Base-by-base conservation (phyloP, 1,140 invertebrate genomes). In the Dinothrombium tinctorium region DNA sequence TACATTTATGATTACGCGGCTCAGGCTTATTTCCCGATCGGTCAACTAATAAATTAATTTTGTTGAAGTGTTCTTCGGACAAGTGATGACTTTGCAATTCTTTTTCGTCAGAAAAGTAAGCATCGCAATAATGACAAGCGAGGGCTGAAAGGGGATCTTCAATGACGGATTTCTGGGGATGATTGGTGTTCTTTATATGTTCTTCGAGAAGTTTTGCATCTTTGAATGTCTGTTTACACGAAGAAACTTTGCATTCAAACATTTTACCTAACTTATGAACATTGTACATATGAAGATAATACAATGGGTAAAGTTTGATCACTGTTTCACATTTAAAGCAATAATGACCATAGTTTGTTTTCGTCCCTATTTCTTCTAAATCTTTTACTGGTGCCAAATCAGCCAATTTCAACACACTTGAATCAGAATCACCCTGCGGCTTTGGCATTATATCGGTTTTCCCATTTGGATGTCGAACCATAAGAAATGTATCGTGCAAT, bases 251-350 rank as follows among this genome's bases (percentile, higher is more conserved):
- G 33, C 52, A 53, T 35, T 51, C 47, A 40, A 51, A 53, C 11
- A 46, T 24, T 41, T 53, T 53, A 19, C 51, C 46, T 31, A 52
- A 22, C 11, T 48, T 44, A 41, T 53, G 52, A 9, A 53, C 31
- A 41, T 53, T 53, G 33, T 48, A 42, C 52, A 53, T 53, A 22
- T 53, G 52, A n/a, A 53, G 29, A 40, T 53, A 53, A 44, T 44
- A 53, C 4, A 53, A 31, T 5, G 41, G 39, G 42, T 53, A 53
- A 40, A 47, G 51, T 42, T 53, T 53, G 20, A 53, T 51, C 21
- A 53, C 48, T 15, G 44, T 42, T 37, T 53, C 52, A 43, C 52
- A 53, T 12, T 50, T 39, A 31, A 49, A 47, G 41, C 52, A 53
- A 39, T 51, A 53, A 41, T 53, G 51, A 9, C 52, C 52, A 28